Evolutionary conservation across 2,797 vertebrate species (phyloP), one percentile per base, ranked within the genome.

Genomic region (Chrysocyon brachyurus): DNA sequence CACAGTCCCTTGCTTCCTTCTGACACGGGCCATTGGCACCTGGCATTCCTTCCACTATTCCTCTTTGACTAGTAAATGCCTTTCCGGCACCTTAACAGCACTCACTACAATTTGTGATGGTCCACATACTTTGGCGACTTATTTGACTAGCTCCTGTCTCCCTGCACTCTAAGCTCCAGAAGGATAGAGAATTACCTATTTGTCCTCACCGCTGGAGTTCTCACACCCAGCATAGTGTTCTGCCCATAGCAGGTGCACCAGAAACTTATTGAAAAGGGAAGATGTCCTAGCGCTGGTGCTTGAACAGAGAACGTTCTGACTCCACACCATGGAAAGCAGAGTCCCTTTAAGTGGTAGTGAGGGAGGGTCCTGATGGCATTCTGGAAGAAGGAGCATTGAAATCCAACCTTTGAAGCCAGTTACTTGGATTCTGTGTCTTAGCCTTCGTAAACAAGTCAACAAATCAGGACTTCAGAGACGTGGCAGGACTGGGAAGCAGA

Each of bases 231-330:
- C 36, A 7, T 31, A 31, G 21, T 19, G 3, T 56, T n/a, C 57
- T 1, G 12, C 17, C 77, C 40, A n/a, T 16, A 61, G 49, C 14
- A 57, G 70, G 21, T 72, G 28, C 3, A 14, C 2, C 26, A 36
- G 75, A 77, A 77, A n/a, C 16, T 2, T 22, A 3, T 54, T n/a
- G 2, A 17, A 79, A 59, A 15, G 28, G 61, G 21, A 52, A 0
- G 0, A 52, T 1, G 1, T 52, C 21, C 64, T 19, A 11, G 14
- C 4, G 4, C 63, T 3, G 1, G 72, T 21, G 17, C 77, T 82
- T 64, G 87, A 85, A 64, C 52, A 5, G n/a, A 87, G 57, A 21
- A 33, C 0, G 0, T 63, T 64, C 56, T 19, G 72, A 92, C 31
- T 72, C 52, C 16, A 16, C 8, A 16, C 84, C 15, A 0, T 0